Evolutionary conservation across 2,113 vertebrate species (phyloP), one percentile per base, ranked within the genome.

Genomic region (Triplophysa dalaica): DNA sequence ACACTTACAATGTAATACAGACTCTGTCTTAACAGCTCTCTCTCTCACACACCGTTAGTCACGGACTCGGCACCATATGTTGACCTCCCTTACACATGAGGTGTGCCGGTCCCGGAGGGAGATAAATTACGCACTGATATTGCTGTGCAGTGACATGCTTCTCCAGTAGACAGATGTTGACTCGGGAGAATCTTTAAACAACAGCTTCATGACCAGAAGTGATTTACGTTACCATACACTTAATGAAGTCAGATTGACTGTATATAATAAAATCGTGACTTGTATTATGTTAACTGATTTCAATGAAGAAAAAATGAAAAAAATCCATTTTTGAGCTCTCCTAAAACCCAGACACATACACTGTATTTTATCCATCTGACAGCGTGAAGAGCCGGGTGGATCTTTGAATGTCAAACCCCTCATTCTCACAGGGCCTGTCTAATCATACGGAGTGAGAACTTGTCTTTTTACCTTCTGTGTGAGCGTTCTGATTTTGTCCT

Each of bases 1-100:
- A 54, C n/a, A 16, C 70, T 66, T 54, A 7, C 21, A 24, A 24
- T 38, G 29, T 38, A 61, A 52, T n/a, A 56, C 26, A 0, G 24
- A 22, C 52, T 65, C 26, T 43, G 64, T 75, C 43, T 76, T 43
- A 75, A 61, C 74, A 50, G n/a, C 41, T 79, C 43, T 0, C 60
- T 24, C 22, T 22, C 43, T 12, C 26, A 43, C 33, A 26, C 16
- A 56, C 11, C n/a, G 54, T 58, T 63, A 68, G 41, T n/a, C 14
- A 17, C 54, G 26, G 77, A 11, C 72, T 85, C 56, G 22, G 78
- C 66, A 75, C 75, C 81, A 82, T 84, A 83, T 77, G 83, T 68
- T 85, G 83, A 76, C 76, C 81, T 85, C 70, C 45, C 81, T 61
- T 65, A 68, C 80, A 76, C 77, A 67, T 61, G 70, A 82, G 83